Evolutionary conservation across 2,113 vertebrate genomes (phyloP).

Genomic region (Etheostoma spectabile): DNA sequence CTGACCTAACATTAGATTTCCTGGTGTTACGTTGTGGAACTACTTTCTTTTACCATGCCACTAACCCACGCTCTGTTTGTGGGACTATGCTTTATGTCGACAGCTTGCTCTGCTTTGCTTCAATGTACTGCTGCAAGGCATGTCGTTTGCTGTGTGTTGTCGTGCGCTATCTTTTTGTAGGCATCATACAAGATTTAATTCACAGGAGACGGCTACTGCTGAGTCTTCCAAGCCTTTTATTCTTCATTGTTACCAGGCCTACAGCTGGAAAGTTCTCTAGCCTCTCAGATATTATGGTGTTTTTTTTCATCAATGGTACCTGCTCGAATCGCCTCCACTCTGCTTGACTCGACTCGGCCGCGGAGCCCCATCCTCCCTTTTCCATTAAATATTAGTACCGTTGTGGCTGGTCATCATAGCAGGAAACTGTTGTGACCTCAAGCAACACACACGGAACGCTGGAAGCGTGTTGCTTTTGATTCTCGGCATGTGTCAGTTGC

Average conservation of each 20-base stretch:
- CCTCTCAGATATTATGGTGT: neutral
- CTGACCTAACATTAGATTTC: conserved; percentile 12
- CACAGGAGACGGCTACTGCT: neutral
- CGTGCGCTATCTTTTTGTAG: neutral
- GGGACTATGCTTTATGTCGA: conserved; percentile 8
- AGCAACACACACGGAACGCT: no score
- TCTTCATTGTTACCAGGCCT: neutral
- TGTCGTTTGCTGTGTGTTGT: neutral
- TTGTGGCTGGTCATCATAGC: no score
- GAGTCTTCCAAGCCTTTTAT: neutral
- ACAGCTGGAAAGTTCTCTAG: neutral
- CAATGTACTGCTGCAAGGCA: neutral
- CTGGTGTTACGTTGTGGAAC: neutral
- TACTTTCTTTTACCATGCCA: neutral
- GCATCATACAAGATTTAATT: neutral
- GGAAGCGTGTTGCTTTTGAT: no score
- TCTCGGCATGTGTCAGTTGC: no score
- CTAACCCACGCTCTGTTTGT: conserved; percentile 13
- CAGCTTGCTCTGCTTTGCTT: neutral
- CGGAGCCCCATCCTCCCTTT: no score
- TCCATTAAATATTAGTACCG: no score
- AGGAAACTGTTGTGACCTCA: no score
- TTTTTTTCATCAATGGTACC: no score
- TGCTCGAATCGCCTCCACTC: no score
- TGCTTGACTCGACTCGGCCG: no score